phyloP scores from a whole-genome alignment of 2,113 vertebrate genomes.

The Bubo scandiacus region DNA sequence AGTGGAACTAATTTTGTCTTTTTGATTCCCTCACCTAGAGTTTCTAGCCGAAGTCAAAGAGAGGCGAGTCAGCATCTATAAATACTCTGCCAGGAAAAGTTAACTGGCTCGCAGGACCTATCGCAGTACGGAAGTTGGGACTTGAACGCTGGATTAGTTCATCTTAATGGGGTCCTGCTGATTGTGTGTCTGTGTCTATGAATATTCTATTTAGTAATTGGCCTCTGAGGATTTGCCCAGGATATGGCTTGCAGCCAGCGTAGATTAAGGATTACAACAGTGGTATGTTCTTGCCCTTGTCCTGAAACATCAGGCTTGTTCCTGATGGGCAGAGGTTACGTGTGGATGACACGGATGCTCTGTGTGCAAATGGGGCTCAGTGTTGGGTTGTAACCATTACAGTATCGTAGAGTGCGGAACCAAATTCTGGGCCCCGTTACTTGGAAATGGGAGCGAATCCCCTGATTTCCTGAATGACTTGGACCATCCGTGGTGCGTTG shows the following conservation, averaged over 20 bases:
- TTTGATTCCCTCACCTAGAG: background rate
- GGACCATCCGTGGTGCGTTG: accelerated
- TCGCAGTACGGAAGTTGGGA: background rate
- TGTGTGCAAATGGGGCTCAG: accelerated
- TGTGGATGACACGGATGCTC: background rate
- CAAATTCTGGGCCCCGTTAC: background rate
- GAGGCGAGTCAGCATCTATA: background rate
- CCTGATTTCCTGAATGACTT: too few species aligned
- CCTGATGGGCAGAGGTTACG: accelerated
- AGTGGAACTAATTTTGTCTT: background rate
- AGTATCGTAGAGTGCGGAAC: accelerated
- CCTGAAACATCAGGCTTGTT: background rate
- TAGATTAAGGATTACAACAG: conserved; percentile 10
- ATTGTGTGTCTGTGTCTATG: background rate
- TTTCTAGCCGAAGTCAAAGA: background rate
- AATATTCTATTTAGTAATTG: background rate
- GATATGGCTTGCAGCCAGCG: background rate
- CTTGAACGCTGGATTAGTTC: background rate
- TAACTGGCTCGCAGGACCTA: background rate
- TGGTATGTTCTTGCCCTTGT: background rate
- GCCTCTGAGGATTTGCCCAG: conserved; percentile 3
- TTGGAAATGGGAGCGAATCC: background rate
- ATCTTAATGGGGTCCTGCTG: background rate
- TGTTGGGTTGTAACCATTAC: accelerated
- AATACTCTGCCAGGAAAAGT: background rate